Evolutionary conservation across 2,888 invertebrate species (phyloP), one percentile per base, ranked within the genome.

Genomic region (Dasysyrphus albostriatus): DNA sequence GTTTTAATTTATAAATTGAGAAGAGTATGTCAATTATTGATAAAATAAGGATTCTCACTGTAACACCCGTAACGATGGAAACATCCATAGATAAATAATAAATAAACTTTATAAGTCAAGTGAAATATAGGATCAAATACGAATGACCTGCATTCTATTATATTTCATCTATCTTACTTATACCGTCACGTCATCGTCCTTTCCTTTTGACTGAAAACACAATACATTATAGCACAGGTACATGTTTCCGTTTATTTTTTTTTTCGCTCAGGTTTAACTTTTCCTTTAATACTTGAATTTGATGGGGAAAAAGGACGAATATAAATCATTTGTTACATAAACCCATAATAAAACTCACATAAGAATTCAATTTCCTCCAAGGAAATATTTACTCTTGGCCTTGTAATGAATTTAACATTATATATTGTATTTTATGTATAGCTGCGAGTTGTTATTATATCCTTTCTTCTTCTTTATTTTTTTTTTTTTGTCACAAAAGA

Each of bases 351-450:
- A 81, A 85, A 85, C 73, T 85, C 85, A 85, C 69, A 85, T 85
- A 87, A 78, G 78, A 87, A 87, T 87, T 87, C 85, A 87, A 87
- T 87, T 82, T 87, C 85, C 85, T 74, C 69, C 63, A 42, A 78
- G 78, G 74, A 87, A 82, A 82, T 82, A 82, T 82, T 82, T 82
- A 82, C 82, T 70, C 63, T 73, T 78, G 65, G 47, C 63, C 61
- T 39, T 74, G 69, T 74, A 82, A 87, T 82, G 85, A 87, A 81
- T 87, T 74, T 77, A 61, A 87, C 69, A 82, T 82, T 54, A 74
- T 72, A 44, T 44, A n/a, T 2, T 14, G 14, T 16, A n/a, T n/a
- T n/a, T n/a, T 47, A 67, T 59, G 29, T 42, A 47, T 39, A 29
- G 39, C 54, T 44, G 49, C 56, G 49, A 61, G 44, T 29, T 49